Percentiles rank a stretch among this genome's conserved stretches.
Conservation (phyloP, 2,888 invertebrate species). For the Merodon equestris region DNA sequence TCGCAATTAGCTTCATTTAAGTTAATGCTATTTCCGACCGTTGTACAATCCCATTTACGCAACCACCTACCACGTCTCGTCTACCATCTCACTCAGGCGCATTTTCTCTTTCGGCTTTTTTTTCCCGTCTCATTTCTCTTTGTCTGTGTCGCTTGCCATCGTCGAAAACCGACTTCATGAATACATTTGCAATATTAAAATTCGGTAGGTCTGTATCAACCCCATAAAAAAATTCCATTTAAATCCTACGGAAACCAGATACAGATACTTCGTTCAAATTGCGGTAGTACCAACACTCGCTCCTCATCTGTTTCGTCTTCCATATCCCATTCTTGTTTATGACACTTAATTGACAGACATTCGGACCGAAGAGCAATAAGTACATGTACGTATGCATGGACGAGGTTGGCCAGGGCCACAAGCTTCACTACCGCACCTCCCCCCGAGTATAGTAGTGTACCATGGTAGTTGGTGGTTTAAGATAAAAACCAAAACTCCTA, state of each 20-base stretch:
- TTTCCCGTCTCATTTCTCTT: no score
- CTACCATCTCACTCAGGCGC: no score
- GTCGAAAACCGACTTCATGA: constrained; percentile 21
- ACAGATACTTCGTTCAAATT: not conserved
- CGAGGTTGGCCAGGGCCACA: not conserved
- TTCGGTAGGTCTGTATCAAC: not conserved
- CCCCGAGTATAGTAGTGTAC: constrained; percentile 5
- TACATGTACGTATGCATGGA: not conserved
- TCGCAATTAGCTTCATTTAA: constrained; percentile 42
- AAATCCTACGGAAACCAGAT: constrained; percentile 3
- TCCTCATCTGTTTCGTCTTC: constrained; percentile 6
- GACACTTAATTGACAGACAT: constrained; percentile 43
- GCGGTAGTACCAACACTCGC: not conserved
- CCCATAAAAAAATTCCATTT: constrained; percentile 11
- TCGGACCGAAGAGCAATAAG: constrained; percentile 5
- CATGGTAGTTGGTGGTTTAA: constrained; percentile 41
- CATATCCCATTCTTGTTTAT: constrained; percentile 29
- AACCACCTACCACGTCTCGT: not conserved
- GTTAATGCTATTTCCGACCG: constrained; percentile 8
- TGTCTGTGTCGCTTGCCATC: no score
- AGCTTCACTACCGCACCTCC: no score
- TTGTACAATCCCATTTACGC: constrained; percentile 13
- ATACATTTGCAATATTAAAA: constrained; percentile 48
- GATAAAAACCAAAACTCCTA: constrained; percentile 44
- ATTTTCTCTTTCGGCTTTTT: no score